phyloP scores from a whole-genome alignment of 1,140 invertebrate genomes.

The Cyclargus thomasi region DNA sequence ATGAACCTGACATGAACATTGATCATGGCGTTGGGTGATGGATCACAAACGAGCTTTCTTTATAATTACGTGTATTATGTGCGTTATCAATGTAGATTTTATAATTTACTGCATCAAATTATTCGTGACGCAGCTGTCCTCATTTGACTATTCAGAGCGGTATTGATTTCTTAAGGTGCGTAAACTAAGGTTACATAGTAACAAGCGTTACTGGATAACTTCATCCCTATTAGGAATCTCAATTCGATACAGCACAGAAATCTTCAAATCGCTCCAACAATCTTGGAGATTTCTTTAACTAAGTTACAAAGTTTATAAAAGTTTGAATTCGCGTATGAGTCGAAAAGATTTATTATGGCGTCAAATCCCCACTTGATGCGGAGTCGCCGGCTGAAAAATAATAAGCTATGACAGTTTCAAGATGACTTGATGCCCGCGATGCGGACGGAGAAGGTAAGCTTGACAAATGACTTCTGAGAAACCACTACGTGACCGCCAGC shows the following conservation, averaged over 20 bases:
- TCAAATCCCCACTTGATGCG: constrained; percentile 14
- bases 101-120: background rate
- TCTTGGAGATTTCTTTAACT: background rate
- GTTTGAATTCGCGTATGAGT: background rate
- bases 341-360: constrained; percentile 1
- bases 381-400: constrained; percentile 23
- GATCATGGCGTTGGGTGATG: too few species aligned
- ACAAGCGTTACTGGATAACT: background rate
- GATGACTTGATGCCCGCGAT: constrained; percentile 30
- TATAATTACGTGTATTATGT: too few species aligned
- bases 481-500: constrained; percentile 30
- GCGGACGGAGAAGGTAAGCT: constrained; percentile 30
- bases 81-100: background rate
- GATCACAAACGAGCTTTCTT: too few species aligned
- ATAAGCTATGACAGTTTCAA: constrained; percentile 31
- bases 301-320: background rate
- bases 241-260: background rate
- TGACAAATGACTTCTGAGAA: constrained; percentile 33
- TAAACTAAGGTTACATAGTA: background rate
- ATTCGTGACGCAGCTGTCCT: background rate
- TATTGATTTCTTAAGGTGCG: background rate
- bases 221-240: background rate
- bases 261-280: background rate
- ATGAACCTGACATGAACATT: too few species aligned
- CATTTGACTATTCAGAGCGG: background rate